phyloP scores from a whole-genome alignment of 2,113 vertebrate genomes.

The Trinectes maculatus region DNA sequence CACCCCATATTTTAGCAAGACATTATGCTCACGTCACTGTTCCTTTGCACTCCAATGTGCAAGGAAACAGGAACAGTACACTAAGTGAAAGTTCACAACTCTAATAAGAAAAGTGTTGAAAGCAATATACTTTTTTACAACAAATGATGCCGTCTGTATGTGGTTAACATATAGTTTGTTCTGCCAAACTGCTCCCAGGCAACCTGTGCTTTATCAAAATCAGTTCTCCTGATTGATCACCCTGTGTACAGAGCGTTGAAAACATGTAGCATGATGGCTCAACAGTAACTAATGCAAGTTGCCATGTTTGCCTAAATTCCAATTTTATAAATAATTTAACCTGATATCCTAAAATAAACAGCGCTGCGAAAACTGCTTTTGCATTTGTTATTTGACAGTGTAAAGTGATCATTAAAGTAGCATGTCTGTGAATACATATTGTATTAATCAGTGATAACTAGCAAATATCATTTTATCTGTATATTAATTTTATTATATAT shows the following conservation, averaged over 20 bases:
- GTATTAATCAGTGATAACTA: not conserved
- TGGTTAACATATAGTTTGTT: not conserved
- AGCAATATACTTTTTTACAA: not conserved
- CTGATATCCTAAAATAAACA: too few relatives aligned
- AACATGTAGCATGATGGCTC: not conserved
- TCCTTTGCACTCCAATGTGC: not conserved
- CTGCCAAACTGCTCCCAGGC: not conserved
- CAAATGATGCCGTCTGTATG: not conserved
- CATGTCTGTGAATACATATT: not conserved
- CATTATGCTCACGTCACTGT: conserved; percentile 4
- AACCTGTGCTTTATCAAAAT: not conserved
- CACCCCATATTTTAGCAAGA: conserved; percentile 14
- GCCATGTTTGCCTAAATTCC: too few relatives aligned
- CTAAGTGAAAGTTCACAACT: not conserved
- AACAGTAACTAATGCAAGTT: too few relatives aligned
- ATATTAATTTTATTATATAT: too few relatives aligned
- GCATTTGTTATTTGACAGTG: too few relatives aligned
- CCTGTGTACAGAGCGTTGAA: not conserved
- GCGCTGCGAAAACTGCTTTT: too few relatives aligned
- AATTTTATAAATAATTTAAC: too few relatives aligned
- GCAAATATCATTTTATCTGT: too few relatives aligned
- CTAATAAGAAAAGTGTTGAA: not conserved
- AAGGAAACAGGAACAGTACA: not conserved
- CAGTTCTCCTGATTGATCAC: not conserved
- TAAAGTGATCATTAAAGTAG: not conserved